These are phyloP conservation scores for Xylophagus ater DNA, from an alignment of 2,888 invertebrate species.

Conservation along the genomic window DNA sequence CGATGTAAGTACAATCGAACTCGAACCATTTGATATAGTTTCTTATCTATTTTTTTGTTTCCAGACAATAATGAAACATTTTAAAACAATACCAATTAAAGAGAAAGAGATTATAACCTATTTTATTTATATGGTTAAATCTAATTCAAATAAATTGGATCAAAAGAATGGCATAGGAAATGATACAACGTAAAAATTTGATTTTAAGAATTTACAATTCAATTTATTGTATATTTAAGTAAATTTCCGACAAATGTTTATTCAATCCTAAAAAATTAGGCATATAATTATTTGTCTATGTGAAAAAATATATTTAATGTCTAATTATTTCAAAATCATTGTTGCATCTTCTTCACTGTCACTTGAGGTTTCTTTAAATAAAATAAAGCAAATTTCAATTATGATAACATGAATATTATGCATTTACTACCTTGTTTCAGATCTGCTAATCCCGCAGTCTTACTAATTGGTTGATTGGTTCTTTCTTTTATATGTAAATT, in stretches of 20 bases:
- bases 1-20: slow-evolving; percentile 55
- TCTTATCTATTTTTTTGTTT: slow-evolving; percentile 33
- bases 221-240: no score
- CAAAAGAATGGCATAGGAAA: slow-evolving; percentile 38
- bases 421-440: slow-evolving; percentile 2
- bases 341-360: slow-evolving; percentile 27
- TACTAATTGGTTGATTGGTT: slow-evolving; percentile 8
- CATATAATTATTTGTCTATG: neutral
- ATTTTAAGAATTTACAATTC: no score
- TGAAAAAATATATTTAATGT: neutral
- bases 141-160: slow-evolving; percentile 48
- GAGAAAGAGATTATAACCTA: slow-evolving; percentile 92
- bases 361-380: slow-evolving; percentile 13
- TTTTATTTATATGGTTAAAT: slow-evolving; percentile 93
- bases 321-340: slow-evolving; percentile 17
- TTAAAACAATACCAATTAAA: slow-evolving; percentile 85
- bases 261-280: no score
- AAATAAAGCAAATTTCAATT: neutral
- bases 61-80: slow-evolving; percentile 88
- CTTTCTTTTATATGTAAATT: slow-evolving; percentile 2
- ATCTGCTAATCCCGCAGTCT: no score
- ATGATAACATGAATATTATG: no score
- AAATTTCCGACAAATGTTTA: no score
- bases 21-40: slow-evolving; percentile 4
- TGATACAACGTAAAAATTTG: slow-evolving; percentile 24